phyloP scores from a whole-genome alignment of 1,140 invertebrate species.

The Lamellibrachia luymesi region DNA sequence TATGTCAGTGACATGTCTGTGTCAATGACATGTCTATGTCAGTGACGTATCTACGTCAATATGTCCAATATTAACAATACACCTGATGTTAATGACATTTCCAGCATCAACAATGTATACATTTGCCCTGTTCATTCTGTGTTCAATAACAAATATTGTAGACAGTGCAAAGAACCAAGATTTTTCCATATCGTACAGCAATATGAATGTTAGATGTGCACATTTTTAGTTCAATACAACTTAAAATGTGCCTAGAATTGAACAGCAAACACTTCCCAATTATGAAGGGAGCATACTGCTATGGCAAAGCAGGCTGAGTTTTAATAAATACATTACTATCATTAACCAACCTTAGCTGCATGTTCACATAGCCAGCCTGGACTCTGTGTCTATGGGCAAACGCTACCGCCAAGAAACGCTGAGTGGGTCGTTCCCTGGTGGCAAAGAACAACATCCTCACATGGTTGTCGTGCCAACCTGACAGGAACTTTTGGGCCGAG shows the following conservation, averaged over 20 bases:
- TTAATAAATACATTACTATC: too few relatives aligned
- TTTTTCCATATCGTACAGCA: too few relatives aligned
- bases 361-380: slow-evolving; percentile 76
- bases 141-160: too few relatives aligned
- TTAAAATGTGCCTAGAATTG: too few relatives aligned
- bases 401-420: slow-evolving; percentile 85
- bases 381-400: slow-evolving; percentile 81
- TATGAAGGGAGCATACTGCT: too few relatives aligned
- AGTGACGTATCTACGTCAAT: neutral
- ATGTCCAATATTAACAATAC: neutral
- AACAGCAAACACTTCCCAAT: too few relatives aligned
- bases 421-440: slow-evolving; percentile 70
- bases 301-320: too few relatives aligned
- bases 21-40: neutral
- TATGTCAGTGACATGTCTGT: neutral
- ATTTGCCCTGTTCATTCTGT: too few relatives aligned
- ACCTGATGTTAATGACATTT: neutral
- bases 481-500: slow-evolving; percentile 64
- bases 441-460: slow-evolving; percentile 87
- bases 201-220: too few relatives aligned
- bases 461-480: slow-evolving; percentile 86
- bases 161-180: too few relatives aligned
- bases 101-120: too few relatives aligned
- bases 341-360: slow-evolving; percentile 28
- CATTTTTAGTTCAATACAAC: too few relatives aligned